These are phyloP conservation scores for Gallinago undulata DNA, from an alignment of 2,113 vertebrate species.

Conservation along the genomic window DNA sequence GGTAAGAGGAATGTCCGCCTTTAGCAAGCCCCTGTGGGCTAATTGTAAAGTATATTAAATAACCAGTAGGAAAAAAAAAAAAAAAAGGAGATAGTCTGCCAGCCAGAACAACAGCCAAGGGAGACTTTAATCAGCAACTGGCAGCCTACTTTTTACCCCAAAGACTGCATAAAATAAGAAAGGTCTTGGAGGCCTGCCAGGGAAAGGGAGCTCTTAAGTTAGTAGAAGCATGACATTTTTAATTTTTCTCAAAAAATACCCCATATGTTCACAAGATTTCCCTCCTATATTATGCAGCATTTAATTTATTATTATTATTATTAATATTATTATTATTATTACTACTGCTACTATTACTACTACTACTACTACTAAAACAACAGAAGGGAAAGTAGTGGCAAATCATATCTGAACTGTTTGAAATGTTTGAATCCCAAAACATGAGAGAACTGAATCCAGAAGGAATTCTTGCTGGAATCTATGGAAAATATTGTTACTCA, in stretches of 20 bases:
- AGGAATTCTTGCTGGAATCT: background rate
- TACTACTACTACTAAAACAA: background rate
- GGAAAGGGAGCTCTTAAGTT: background rate
- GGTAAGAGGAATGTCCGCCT: background rate
- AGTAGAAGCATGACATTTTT: background rate
- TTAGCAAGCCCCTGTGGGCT: background rate
- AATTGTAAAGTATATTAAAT: slow-evolving; percentile 45
- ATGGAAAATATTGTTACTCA: background rate
- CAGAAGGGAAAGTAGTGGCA: background rate
- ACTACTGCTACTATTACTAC: background rate
- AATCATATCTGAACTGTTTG: background rate
- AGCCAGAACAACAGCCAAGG: slow-evolving; percentile 40
- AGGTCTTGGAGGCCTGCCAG: slow-evolving; percentile 19
- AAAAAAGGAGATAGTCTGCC: background rate
- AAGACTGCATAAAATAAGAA: slow-evolving; percentile 35
- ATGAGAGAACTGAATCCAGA: background rate
- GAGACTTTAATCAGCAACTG: slow-evolving; percentile 22
- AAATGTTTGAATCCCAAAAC: background rate
- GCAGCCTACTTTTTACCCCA: background rate
- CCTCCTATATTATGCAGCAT: background rate
- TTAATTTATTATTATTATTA: background rate
- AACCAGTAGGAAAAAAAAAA: background rate
- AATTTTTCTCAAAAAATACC: background rate
- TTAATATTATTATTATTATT: no score
- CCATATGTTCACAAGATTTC: background rate